Evolutionary conservation across 2,888 invertebrate genomes (phyloP), one percentile per base, ranked within the genome.

Genomic region (Clanis bilineata): DNA sequence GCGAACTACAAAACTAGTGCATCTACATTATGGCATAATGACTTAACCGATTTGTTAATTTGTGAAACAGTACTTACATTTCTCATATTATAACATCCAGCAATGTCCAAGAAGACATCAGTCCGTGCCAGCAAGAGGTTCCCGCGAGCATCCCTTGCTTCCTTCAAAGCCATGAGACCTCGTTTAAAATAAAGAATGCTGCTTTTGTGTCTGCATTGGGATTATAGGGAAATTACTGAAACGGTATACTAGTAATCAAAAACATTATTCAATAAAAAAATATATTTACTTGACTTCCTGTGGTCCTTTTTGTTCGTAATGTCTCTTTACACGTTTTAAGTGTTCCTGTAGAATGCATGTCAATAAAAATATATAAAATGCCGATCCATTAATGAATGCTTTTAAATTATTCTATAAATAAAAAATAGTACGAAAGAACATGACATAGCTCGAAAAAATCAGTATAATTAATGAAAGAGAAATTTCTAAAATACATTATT

Each of bases 1-100:
- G n/a, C n/a, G n/a, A n/a, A n/a, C n/a, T n/a, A n/a, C n/a, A n/a
- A n/a, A n/a, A n/a, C n/a, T n/a, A n/a, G n/a, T n/a, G n/a, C n/a
- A n/a, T n/a, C n/a, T n/a, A n/a, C n/a, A n/a, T n/a, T n/a, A n/a
- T n/a, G n/a, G n/a, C n/a, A n/a, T n/a, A n/a, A n/a, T n/a, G n/a
- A n/a, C n/a, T n/a, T n/a, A n/a, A n/a, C n/a, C n/a, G n/a, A n/a
- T n/a, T n/a, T n/a, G n/a, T n/a, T n/a, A n/a, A n/a, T n/a, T n/a
- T n/a, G n/a, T n/a, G n/a, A n/a, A n/a, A n/a, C n/a, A n/a, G n/a
- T n/a, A n/a, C 84, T 68, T 44, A 90, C 89, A 64, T 89, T 88
- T 51, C 90, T 83, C 83, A 88, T 86, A 25, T 84, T 71, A 59
- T 90, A 90, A 60, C 81, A 83, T 6, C 85, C 85, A 39, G 90